Base-by-base conservation (phyloP, 2,797 vertebrate species). In the Pyrocephalus nanus region DNA sequence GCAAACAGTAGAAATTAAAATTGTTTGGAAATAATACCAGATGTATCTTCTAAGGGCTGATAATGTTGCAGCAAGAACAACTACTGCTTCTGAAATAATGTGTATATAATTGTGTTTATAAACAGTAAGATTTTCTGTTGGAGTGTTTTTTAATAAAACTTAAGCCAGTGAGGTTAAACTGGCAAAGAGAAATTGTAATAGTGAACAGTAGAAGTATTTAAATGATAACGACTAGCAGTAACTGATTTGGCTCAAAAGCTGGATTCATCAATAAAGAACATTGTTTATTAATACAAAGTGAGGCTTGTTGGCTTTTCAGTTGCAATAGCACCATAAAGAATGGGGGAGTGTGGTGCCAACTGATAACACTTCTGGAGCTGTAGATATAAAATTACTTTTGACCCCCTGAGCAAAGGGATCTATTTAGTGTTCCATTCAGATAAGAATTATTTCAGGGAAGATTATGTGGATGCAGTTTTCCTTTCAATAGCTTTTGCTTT, bases 251-350 rank as follows among this genome's bases (percentile, higher is more conserved):
- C 86, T 93, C 67, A 83, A 62, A 79, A 86, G 69, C 42, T 81
- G 17, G 36, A 51, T 72, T 93, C 36, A 29, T 81, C 77, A 78
- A 10, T 87, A 34, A 80, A 86, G 75, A 65, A 42, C 45, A 20
- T 55, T 92, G 66, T 95, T 91, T 79, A 58, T 75, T 76, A 71
- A 72, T 61, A 96, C 45, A 96, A 96, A 96, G 92, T 19, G 11
- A 91, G 36, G 58, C 66, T 93, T 94, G 91, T 91, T 91, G 75
- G 42, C 61, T 92, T 78, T 93, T 58, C 42, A 50, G 43, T 64
- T 95, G 74, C 20, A 92, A 8, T 83, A 79, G 54, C 38, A 79
- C 42, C 23, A 36, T 26, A 32, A 75, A 57, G 76, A 92, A 77
- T 61, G 77, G 34, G 26, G 20, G 20, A 50, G 15, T 38, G 34